Evolutionary conservation across 2,113 vertebrate species (phyloP).

Genomic region (Fregata magnificens): DNA sequence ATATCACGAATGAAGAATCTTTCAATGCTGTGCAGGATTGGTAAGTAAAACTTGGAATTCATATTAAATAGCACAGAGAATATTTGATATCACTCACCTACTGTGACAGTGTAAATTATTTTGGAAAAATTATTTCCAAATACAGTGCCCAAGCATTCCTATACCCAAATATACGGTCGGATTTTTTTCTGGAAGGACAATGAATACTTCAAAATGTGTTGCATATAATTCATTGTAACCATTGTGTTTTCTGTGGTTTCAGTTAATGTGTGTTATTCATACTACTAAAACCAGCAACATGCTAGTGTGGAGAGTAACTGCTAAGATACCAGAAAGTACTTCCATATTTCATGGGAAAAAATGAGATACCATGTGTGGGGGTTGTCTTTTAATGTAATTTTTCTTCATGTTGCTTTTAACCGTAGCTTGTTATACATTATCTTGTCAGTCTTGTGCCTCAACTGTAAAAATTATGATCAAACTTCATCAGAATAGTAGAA

Average conservation of each 20-base stretch:
- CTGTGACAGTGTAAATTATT: not conserved
- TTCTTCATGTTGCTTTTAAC: not conserved
- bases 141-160: not conserved
- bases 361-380: not conserved
- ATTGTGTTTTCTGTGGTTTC: not conserved
- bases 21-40: slow-evolving; percentile 89
- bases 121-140: not conserved
- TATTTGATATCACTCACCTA: not conserved
- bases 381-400: not conserved
- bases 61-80: not conserved
- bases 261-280: not conserved
- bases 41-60: slow-evolving; percentile 68
- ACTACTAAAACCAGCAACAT: not conserved
- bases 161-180: not conserved
- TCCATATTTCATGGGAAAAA: not conserved
- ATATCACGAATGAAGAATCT: slow-evolving; percentile 90
- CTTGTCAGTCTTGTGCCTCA: not conserved
- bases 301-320: not conserved
- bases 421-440: not conserved
- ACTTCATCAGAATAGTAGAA: not conserved
- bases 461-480: not conserved
- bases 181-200: not conserved
- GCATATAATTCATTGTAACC: not conserved
- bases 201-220: not conserved
- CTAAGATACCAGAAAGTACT: not conserved